Evolutionary conservation across 2,888 invertebrate genomes (phyloP).

Genomic region (Eumerus sabulonum): DNA sequence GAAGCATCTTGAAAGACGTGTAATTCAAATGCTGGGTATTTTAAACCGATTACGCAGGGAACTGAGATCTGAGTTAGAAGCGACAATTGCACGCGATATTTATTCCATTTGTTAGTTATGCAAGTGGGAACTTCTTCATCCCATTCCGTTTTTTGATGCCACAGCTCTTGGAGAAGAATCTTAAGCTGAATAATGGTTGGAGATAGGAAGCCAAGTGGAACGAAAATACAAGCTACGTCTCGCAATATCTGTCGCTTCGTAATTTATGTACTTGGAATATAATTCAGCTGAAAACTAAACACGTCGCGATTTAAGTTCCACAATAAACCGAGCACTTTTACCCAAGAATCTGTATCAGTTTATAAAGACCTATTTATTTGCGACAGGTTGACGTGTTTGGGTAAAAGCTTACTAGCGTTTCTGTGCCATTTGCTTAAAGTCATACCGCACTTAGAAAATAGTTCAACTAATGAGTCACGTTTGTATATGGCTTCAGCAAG

Average conservation of each 20-base stretch:
- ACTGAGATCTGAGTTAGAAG: not conserved
- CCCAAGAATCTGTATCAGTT: constrained; percentile 11
- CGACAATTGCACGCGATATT: not conserved
- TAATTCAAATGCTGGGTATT: not conserved
- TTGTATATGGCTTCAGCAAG: not conserved
- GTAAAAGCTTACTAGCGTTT: not conserved
- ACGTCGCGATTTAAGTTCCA: constrained; percentile 13
- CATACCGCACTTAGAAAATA: constrained; percentile 23
- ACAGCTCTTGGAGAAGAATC: constrained; percentile 7
- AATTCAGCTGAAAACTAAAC: constrained; percentile 9
- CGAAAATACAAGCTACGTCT: constrained; percentile 9
- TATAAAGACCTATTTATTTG: not conserved
- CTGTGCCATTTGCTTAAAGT: constrained; percentile 18
- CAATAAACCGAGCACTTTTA: constrained; percentile 17
- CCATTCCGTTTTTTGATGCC: not conserved
- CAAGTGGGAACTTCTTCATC: not conserved
- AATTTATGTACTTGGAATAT: not conserved
- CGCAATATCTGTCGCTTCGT: constrained; percentile 2
- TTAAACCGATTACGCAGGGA: not conserved
- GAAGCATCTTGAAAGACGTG: not conserved
- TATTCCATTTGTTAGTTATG: not conserved
- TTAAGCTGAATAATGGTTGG: constrained; percentile 3
- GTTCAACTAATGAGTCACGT: not conserved
- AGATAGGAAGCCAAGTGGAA: constrained; percentile 7
- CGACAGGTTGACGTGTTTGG: not conserved